Evolutionary conservation across 2,888 invertebrate species (phyloP).

Genomic region (Lycia hirtaria): DNA sequence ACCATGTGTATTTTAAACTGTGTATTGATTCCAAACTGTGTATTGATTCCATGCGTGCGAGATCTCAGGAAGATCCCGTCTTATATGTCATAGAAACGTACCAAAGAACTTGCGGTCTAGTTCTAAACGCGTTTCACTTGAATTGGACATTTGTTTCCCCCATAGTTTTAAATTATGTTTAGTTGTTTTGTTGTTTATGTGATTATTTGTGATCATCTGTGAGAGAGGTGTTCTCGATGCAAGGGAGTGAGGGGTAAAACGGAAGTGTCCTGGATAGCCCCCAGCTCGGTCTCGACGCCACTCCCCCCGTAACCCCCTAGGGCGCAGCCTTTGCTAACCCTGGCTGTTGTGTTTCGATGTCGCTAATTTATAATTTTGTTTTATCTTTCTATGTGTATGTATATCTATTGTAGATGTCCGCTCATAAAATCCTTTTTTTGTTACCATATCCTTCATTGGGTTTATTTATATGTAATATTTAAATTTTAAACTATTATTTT

Average conservation of each 20-base stretch:
- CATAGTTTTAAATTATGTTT: constrained; percentile 76
- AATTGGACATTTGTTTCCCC: constrained; percentile 66
- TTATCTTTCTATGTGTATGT: constrained; percentile 76
- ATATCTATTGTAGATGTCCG: constrained; percentile 76
- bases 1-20: too few species aligned
- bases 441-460: constrained; percentile 59
- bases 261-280: constrained; percentile 83
- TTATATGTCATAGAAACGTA: constrained; percentile 49
- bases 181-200: constrained; percentile 78
- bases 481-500: constrained; percentile 54
- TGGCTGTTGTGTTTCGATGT: constrained; percentile 85
- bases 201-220: constrained; percentile 83
- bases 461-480: constrained; percentile 55
- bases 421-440: constrained; percentile 58
- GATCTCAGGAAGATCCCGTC: constrained; percentile 63
- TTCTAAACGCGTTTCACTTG: constrained; percentile 68
- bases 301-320: constrained; percentile 75
- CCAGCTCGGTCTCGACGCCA: constrained; percentile 78
- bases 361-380: constrained; percentile 74
- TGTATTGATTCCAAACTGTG: constrained; percentile 53
- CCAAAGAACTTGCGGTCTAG: constrained; percentile 59
- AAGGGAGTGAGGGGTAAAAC: constrained; percentile 85
- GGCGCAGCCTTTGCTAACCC: constrained; percentile 84
- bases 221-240: constrained; percentile 86
- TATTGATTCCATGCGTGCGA: constrained; percentile 68